Percentiles rank a stretch among this genome's conserved stretches.
Conservation (phyloP, 2,797 vertebrate species). For the Catostomus latipinnis region DNA sequence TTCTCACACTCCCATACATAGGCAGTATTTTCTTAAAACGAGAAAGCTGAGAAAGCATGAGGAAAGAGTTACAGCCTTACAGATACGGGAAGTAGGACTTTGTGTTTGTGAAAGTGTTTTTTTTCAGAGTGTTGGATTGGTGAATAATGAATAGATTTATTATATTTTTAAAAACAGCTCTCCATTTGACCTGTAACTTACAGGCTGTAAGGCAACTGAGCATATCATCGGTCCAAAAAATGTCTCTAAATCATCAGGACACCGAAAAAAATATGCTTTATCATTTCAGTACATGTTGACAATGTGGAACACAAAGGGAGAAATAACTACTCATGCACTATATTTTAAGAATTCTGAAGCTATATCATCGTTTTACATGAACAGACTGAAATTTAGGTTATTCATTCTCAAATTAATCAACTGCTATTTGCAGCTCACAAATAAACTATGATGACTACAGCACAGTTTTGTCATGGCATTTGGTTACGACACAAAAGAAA, state of each 20-base stretch:
- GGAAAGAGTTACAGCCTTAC: slow-evolving; percentile 26
- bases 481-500: too few relatives aligned
- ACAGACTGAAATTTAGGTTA: too few relatives aligned
- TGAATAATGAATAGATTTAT: slow-evolving; percentile 29
- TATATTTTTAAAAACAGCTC: slow-evolving; percentile 6
- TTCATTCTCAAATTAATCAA: too few relatives aligned
- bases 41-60: neutral
- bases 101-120: slow-evolving; percentile 12
- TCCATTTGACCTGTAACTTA: neutral
- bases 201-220: neutral
- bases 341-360: too few relatives aligned
- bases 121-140: neutral
- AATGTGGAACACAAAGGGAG: too few relatives aligned
- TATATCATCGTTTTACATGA: too few relatives aligned
- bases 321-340: too few relatives aligned
- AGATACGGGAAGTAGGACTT: neutral
- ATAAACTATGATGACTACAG: too few relatives aligned
- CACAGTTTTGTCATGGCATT: too few relatives aligned
- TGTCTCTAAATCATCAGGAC: neutral
- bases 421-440: too few relatives aligned
- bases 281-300: neutral
- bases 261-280: neutral
- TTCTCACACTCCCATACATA: slow-evolving; percentile 45
- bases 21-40: slow-evolving; percentile 28
- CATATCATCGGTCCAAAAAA: slow-evolving; percentile 3